Evolutionary conservation across 2,888 invertebrate species (phyloP).

Genomic region (Nemapogon koenigi): DNA sequence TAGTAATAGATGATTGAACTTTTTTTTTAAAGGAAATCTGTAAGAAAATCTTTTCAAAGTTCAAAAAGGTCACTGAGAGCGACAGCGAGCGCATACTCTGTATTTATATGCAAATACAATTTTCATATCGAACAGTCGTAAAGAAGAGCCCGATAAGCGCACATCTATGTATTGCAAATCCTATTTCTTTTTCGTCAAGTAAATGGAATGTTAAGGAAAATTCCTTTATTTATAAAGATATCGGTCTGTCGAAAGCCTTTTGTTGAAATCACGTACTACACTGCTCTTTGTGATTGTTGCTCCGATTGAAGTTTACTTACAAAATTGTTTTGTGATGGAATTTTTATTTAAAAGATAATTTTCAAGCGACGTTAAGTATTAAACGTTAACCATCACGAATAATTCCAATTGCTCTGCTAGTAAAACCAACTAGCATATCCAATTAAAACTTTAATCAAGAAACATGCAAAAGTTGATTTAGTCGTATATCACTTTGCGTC

Average conservation of each 20-base stretch:
- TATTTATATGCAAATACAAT: slow-evolving; percentile 8
- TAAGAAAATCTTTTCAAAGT: no score
- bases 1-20: no score
- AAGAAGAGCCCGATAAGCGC: slow-evolving; percentile 7
- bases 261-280: slow-evolving; percentile 9
- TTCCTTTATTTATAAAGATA: slow-evolving; percentile 12
- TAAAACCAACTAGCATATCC: no score
- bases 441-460: no score
- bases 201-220: slow-evolving; percentile 12
- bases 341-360: no score
- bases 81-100: no score
- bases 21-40: no score
- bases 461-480: no score
- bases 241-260: slow-evolving; percentile 8
- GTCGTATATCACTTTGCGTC: no score
- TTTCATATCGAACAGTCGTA: slow-evolving; percentile 9
- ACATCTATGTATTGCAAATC: slow-evolving; percentile 12
- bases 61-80: neutral
- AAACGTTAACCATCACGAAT: no score
- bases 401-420: no score
- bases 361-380: no score
- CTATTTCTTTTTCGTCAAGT: slow-evolving; percentile 10
- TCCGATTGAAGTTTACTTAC: slow-evolving; percentile 11
- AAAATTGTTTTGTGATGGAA: slow-evolving; percentile 4
- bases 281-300: slow-evolving; percentile 12